A percentile compares a stretch with the other conserved stretches of the same genome.
These are phyloP conservation scores for Vultur gryphus DNA, from an alignment of 2,797 vertebrate species.

Conservation along the genomic window DNA sequence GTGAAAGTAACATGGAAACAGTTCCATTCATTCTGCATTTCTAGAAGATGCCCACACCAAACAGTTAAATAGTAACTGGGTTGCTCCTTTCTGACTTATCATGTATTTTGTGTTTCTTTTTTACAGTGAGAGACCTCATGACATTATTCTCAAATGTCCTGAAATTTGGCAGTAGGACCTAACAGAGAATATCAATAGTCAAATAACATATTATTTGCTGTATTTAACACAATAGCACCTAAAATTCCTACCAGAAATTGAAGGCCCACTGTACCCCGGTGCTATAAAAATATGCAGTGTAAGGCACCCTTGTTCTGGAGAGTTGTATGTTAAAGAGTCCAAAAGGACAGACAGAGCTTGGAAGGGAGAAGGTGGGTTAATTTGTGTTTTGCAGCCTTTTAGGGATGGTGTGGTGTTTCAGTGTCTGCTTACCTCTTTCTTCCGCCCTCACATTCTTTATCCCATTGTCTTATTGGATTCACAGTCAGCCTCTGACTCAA, in stretches of 20 bases:
- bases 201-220: background rate
- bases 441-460: background rate
- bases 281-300: fast-evolving
- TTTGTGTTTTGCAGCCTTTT: background rate
- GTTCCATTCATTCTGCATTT: background rate
- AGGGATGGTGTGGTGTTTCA: background rate
- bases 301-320: background rate
- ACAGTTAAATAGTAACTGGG: background rate
- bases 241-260: background rate
- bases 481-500: background rate
- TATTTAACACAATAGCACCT: background rate
- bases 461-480: background rate
- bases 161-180: background rate
- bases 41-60: background rate
- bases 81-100: background rate
- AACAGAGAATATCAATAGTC: background rate
- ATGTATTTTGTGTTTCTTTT: background rate
- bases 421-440: background rate
- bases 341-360: background rate
- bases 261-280: fast-evolving
- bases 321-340: fast-evolving
- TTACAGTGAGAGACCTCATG: background rate
- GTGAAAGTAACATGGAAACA: background rate
- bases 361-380: background rate
- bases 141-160: background rate